phyloP scores from a whole-genome alignment of 2,113 vertebrate genomes.

The Rhea pennata region DNA sequence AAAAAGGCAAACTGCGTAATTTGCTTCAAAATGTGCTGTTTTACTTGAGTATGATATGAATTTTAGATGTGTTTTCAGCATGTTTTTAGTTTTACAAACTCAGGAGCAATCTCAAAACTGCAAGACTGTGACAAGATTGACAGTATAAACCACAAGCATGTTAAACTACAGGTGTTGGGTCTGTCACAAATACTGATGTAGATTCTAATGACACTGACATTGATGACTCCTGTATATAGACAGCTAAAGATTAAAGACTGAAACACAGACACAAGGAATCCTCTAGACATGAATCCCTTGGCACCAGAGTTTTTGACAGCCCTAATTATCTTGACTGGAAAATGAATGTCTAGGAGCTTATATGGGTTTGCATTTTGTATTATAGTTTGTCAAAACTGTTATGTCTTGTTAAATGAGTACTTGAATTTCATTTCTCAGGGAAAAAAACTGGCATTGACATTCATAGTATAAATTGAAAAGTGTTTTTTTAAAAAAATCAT shows the following conservation, averaged over 20 bases:
- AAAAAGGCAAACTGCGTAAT: background rate
- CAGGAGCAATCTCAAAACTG: background rate
- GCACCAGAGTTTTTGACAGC: constrained; percentile 34
- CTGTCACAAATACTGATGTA: background rate
- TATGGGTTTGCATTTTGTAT: constrained; percentile 12
- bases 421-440: background rate
- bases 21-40: background rate
- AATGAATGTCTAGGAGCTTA: constrained; percentile 29
- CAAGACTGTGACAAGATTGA: background rate
- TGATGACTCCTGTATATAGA: constrained; percentile 23
- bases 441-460: background rate
- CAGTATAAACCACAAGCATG: background rate
- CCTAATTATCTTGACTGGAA: constrained; percentile 56
- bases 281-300: background rate
- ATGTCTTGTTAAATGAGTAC: background rate
- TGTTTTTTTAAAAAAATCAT: background rate
- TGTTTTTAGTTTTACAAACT: background rate
- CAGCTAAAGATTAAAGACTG: constrained; percentile 19
- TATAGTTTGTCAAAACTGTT: constrained; percentile 51
- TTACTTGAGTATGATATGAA: background rate
- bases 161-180: constrained; percentile 11
- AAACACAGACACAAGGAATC: constrained; percentile 26
- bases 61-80: background rate
- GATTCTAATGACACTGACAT: constrained; percentile 4
- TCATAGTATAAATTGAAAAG: background rate